Percentiles rank a stretch among this genome's conserved stretches.
Evolutionary conservation across 2,797 vertebrate genomes (phyloP).

Genomic region (Gobio occitaniae): DNA sequence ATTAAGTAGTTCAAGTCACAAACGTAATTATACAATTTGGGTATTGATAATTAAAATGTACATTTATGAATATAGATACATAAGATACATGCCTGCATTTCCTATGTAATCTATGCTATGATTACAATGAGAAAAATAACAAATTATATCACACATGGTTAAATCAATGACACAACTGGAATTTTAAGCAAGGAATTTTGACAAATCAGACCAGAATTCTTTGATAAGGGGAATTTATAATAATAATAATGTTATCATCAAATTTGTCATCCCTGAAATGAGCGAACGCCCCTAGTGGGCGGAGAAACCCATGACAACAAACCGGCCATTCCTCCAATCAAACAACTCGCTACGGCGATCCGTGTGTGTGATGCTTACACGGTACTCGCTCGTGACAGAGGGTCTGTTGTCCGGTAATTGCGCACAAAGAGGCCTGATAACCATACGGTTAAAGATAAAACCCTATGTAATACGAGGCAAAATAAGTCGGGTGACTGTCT

Average conservation of each 20-base stretch:
- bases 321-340: slow-evolving; percentile 32
- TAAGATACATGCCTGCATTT: no score
- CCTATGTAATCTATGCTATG: no score
- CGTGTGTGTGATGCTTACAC: slow-evolving; percentile 14
- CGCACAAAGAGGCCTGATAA: not conserved
- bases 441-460: not conserved
- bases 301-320: slow-evolving; percentile 16
- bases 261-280: not conserved
- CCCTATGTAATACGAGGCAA: not conserved
- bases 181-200: no score
- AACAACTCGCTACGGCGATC: not conserved
- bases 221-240: no score
- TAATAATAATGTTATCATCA: not conserved
- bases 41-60: no score
- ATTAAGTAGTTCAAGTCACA: no score
- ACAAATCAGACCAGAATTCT: no score
- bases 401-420: not conserved
- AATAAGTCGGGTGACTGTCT: not conserved
- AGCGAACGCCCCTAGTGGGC: not conserved
- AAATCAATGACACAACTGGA: no score
- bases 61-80: no score
- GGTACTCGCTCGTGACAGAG: not conserved
- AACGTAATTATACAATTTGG: no score
- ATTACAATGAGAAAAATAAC: no score
- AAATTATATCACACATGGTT: no score